Base-by-base conservation (phyloP, 2,113 vertebrate genomes). In the Myrmophylax atrothorax region DNA sequence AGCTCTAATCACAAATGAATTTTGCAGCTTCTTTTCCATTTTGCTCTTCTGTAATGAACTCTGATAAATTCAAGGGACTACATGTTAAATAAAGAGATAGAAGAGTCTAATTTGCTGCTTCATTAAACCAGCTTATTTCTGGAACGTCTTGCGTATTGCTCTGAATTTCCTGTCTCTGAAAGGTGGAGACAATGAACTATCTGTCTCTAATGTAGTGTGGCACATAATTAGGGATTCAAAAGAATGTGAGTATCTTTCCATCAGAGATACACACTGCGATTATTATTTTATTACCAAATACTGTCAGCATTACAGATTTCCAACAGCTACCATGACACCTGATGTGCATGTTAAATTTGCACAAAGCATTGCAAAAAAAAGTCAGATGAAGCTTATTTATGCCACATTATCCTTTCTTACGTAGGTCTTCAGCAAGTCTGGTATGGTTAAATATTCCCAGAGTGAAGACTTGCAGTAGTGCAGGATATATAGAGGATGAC, bases 1-100 rank as follows among this genome's bases (percentile, higher is more conserved):
- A 97, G 87, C 95, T 97, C 96, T 97, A 97, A 97, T 97, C 89
- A 88, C 87, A 98, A 98, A 95, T 94, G 91, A 97, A 97, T 97
- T 97, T 97, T 95, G 75, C 76, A 86, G 89, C 64, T 84, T 96
- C 96, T 96, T 96, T 97, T 97, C 95, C 96, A 96, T 96, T 97
- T 97, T 96, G 90, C 84, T 96, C 95, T 90, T 95, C 96, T 94
- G 90, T 97, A 97, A 98, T 97, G 96, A 98, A 97, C 94, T 97
- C 91, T 92, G 96, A 97, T 97, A 97, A 97, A 97, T 98, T 97
- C 96, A 94, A 93, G 96, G 93, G 96, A 97, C 94, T 97, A 96
- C 94, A 87, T 97, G 97, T 98, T 98, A 98, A 98, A 98, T 98
- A 98, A 98, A 98, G 97, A 98, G 97, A 98, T 96, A 97, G 97